Percentiles rank a stretch among this genome's conserved stretches.
Conservation (phyloP, 2,113 vertebrate genomes). For the Ageneiosus marmoratus region DNA sequence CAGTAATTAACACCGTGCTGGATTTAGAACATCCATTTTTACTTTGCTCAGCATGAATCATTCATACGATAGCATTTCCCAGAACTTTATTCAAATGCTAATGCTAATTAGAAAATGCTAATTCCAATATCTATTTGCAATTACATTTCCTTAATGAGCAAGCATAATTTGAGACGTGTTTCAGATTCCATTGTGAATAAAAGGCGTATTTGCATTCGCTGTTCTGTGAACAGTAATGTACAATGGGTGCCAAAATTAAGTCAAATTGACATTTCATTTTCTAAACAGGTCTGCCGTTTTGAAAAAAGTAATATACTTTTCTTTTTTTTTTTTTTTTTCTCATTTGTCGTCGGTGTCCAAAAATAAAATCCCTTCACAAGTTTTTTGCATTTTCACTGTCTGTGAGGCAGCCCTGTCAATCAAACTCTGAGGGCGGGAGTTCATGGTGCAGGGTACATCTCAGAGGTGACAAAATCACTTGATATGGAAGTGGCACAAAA, state of each 20-base stretch:
- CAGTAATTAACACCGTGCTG: slow-evolving; percentile 10
- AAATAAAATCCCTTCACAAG: not conserved
- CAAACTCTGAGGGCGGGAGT: not conserved
- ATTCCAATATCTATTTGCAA: not conserved
- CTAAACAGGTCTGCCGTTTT: not conserved
- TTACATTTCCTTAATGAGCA: not conserved
- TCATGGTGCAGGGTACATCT: not conserved
- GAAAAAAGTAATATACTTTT: not conserved
- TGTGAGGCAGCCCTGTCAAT: not conserved
- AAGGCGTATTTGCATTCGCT: not conserved
- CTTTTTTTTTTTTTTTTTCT: not conserved
- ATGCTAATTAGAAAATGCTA: slow-evolving; percentile 12
- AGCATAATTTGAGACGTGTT: not conserved
- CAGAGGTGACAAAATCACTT: not conserved
- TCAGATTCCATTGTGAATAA: not conserved
- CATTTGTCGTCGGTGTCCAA: not conserved
- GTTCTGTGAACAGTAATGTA: not conserved
- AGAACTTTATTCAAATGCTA: slow-evolving; percentile 11
- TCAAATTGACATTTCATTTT: not conserved
- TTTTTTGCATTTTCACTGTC: not conserved
- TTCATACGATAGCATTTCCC: not conserved
- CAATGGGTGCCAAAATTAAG: not conserved
- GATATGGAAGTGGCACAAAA: not conserved
- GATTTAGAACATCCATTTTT: slow-evolving; percentile 10
- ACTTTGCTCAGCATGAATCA: slow-evolving; percentile 5